phyloP scores from a whole-genome alignment of 2,113 vertebrate species.

The Brachyistius frenatus region DNA sequence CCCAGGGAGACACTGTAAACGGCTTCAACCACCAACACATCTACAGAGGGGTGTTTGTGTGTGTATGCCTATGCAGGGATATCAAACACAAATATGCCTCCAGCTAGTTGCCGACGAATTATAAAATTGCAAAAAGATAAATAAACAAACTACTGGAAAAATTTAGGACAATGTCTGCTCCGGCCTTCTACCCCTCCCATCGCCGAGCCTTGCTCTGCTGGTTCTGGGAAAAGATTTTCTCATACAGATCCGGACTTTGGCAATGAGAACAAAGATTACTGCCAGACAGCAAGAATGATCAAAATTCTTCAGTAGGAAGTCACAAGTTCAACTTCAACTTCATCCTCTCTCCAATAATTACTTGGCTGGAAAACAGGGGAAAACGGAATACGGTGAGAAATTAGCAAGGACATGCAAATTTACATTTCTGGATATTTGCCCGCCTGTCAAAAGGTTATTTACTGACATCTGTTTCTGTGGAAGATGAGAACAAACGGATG shows the following conservation, averaged over 20 bases:
- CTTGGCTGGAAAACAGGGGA: constrained; percentile 54
- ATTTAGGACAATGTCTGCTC: constrained; percentile 34
- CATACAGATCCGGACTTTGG: constrained; percentile 71
- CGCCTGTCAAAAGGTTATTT: constrained; percentile 33
- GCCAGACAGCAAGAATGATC: constrained; percentile 66
- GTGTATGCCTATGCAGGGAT: constrained; percentile 21
- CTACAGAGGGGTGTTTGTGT: constrained; percentile 47
- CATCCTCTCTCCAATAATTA: constrained; percentile 55
- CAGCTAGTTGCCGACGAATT: constrained; percentile 69
- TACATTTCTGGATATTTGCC: constrained; percentile 49
- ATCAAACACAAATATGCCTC: constrained; percentile 76
- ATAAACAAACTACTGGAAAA: constrained; percentile 60
- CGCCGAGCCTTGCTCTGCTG: constrained; percentile 43
- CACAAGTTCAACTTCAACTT: constrained; percentile 68
- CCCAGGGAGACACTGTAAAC: constrained; percentile 71
- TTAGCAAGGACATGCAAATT: constrained; percentile 47
- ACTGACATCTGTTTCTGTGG: constrained; percentile 46
- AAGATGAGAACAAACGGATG: constrained; percentile 42
- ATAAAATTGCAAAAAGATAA: constrained; percentile 47
- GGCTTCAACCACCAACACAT: constrained; percentile 65
- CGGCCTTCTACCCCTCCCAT: constrained; percentile 20
- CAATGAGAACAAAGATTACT: constrained; percentile 63
- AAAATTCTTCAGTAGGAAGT: constrained; percentile 74
- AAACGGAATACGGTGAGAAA: constrained; percentile 28
- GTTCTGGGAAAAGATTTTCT: constrained; percentile 78